phyloP scores from a whole-genome alignment of 2,113 vertebrate genomes.

The Chloropsis hardwickii region DNA sequence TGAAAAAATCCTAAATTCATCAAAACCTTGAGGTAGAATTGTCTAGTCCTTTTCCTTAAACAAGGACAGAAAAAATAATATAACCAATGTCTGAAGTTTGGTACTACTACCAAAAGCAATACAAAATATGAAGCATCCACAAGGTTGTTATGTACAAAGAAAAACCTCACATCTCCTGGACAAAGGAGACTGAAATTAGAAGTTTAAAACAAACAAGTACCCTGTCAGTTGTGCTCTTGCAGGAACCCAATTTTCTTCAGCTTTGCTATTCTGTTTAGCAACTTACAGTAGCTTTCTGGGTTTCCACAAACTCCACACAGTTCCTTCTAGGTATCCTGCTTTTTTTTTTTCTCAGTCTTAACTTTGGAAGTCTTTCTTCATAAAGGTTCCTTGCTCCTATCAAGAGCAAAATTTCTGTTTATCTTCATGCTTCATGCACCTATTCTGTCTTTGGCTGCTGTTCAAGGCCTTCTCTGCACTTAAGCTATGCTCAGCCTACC shows the following conservation, averaged over 20 bases:
- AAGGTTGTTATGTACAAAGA: not conserved
- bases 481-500: too few species aligned
- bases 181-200: not conserved
- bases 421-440: not conserved
- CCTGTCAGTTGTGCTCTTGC: not conserved
- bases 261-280: not conserved
- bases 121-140: not conserved
- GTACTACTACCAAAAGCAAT: not conserved
- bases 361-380: not conserved
- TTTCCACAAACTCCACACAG: not conserved
- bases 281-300: not conserved
- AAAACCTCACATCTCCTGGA: not conserved
- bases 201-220: not conserved
- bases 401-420: not conserved
- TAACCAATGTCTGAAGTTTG: not conserved
- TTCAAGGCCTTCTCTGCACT: not conserved
- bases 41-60: not conserved
- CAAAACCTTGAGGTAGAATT: not conserved
- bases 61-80: not conserved
- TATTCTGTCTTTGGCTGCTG: not conserved
- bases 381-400: not conserved
- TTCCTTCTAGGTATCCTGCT: not conserved
- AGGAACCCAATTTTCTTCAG: not conserved
- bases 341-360: not conserved
- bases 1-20: not conserved